phyloP scores from a whole-genome alignment of 2,113 vertebrate species.

The Embiotoca jacksoni region DNA sequence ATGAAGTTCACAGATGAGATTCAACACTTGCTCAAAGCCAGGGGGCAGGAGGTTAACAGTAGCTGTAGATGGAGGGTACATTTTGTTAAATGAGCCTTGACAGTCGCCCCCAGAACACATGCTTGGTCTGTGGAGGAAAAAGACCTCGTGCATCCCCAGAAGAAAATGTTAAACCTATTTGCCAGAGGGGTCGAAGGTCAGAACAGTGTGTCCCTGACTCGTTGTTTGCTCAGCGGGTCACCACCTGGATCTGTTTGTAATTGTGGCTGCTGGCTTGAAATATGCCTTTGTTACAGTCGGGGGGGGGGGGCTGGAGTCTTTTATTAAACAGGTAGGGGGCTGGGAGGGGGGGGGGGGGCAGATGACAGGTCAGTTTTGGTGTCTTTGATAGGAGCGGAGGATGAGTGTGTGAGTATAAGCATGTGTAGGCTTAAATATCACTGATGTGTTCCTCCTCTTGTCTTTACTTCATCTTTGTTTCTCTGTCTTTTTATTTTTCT shows the following conservation, averaged over 20 bases:
- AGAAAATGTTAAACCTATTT: constrained; percentile 53
- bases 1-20: constrained; percentile 17
- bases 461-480: background rate
- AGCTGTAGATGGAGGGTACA: constrained; percentile 50
- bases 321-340: constrained; percentile 49
- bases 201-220: constrained; percentile 22
- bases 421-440: background rate
- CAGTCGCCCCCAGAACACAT: constrained; percentile 46
- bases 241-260: constrained; percentile 76
- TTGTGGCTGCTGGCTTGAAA: constrained; percentile 42
- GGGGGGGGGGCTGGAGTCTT: constrained; percentile 5
- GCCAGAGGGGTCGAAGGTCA: constrained; percentile 58
- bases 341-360: constrained; percentile 5
- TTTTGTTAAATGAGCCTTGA: constrained; percentile 59
- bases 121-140: constrained; percentile 40
- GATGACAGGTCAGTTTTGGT: constrained; percentile 19
- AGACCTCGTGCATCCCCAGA: constrained; percentile 15
- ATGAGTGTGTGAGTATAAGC: background rate
- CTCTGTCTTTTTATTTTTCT: background rate
- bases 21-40: constrained; percentile 7
- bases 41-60: constrained; percentile 37
- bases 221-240: constrained; percentile 73
- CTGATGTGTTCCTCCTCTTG: background rate
- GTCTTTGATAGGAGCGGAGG: background rate
- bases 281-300: constrained; percentile 53